These are phyloP conservation scores for Polietes domitor DNA, from an alignment of 2,888 invertebrate genomes.

Conservation along the genomic window DNA sequence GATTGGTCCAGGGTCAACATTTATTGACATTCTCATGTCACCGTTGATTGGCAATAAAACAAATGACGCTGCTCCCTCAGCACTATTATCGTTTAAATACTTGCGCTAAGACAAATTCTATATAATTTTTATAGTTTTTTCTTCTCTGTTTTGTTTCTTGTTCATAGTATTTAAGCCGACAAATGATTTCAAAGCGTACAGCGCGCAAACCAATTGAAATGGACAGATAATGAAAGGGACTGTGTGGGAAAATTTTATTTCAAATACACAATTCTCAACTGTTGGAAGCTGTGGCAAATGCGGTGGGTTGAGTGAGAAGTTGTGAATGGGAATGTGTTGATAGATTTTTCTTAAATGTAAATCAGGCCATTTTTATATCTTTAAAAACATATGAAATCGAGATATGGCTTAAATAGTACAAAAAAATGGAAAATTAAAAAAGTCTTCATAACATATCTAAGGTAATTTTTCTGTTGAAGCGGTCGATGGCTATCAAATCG, in stretches of 20 bases:
- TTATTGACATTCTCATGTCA: slow-evolving; percentile 31
- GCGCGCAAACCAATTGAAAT: neutral
- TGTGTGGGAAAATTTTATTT: slow-evolving; percentile 20
- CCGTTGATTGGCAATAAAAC: slow-evolving; percentile 33
- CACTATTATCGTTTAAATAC: slow-evolving; percentile 15
- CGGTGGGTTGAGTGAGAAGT: neutral
- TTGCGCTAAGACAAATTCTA: slow-evolving; percentile 29
- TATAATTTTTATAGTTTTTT: slow-evolving; percentile 30
- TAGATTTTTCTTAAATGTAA: neutral
- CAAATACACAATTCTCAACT: neutral
- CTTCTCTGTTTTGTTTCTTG: neutral
- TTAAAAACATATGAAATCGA: too few relatives aligned
- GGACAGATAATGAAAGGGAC: neutral
- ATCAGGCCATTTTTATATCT: too few relatives aligned
- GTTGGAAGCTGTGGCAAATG: neutral
- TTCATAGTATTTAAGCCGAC: neutral
- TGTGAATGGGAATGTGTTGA: neutral
- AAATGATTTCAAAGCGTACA: neutral
- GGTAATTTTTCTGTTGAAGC: too few relatives aligned
- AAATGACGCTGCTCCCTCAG: slow-evolving; percentile 21
- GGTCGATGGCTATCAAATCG: too few relatives aligned
- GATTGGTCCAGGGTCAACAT: slow-evolving; percentile 26
- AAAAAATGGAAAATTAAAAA: too few relatives aligned
- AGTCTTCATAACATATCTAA: too few relatives aligned
- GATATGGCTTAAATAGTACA: too few relatives aligned